Base-by-base conservation (phyloP, 2,797 vertebrate genomes). In the Pteropus rufus region DNA sequence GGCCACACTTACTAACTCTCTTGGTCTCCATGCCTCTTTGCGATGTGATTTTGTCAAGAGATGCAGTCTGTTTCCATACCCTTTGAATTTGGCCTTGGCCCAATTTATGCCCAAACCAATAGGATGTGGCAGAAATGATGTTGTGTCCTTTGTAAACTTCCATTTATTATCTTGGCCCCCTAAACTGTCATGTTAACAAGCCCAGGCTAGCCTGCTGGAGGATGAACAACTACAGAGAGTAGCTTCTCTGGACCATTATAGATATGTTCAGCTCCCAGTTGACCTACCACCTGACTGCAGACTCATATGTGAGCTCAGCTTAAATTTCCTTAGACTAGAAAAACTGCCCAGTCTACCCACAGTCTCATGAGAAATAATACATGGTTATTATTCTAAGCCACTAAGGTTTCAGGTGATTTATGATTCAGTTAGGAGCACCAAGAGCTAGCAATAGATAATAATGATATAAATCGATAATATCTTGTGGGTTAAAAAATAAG, bases 1-100 rank as follows among this genome's bases (percentile, higher is more conserved):
- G 3, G 15, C 41, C 85, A 79, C 36, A 34, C 21, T 65, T 84
- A 72, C 12, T 73, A 15, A 16, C 41, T 72, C 34, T 89, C 34
- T 72, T 64, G 44, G 54, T 84, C n/a, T 69, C 54, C 31, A 41
- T 7, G 7, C 29, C n/a, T 3, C 41, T 96, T 94, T 80, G 64
- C 34, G 60, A 64, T 54, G 64, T 89, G 79, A 67, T 87, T 67
- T 95, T 93, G 12, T 92, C 41, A 87, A 93, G 84, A 49, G 58
- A 70, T 49, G 7, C 49, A 81, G 10, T 62, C 14, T 89, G 26
- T 76, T 79, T 87, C 23, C 10, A 26, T 8, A 60, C n/a, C 10
- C 49, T 84, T 82, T 69, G 70, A 94, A 49, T 81, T 60, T 96
- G 44, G 72, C 15, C 9, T 93, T 2, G 9, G 60, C 19, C 52